A percentile compares a stretch with the other conserved stretches of the same genome.
Conservation (phyloP, 2,888 invertebrate species). For the Dasysyrphus tricinctus region DNA sequence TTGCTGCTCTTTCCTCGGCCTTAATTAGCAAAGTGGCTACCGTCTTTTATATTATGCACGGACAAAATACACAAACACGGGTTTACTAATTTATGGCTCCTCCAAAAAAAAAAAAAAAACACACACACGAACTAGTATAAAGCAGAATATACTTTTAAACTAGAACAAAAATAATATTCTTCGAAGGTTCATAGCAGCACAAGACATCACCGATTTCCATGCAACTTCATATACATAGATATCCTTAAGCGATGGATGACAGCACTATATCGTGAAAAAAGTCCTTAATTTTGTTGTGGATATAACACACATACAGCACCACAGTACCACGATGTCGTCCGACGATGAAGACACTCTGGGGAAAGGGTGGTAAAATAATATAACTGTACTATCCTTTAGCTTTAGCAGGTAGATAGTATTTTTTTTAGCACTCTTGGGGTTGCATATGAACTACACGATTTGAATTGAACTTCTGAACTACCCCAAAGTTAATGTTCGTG, state of each 20-base stretch:
- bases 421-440: neutral
- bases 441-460: neutral
- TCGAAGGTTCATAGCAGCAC: slow-evolving; percentile 18
- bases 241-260: slow-evolving; percentile 52
- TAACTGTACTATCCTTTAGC: neutral
- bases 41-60: slow-evolving; percentile 37
- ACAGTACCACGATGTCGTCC: slow-evolving; percentile 6
- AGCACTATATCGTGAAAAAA: slow-evolving; percentile 38
- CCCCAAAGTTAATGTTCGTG: slow-evolving; percentile 63
- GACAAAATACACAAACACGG: slow-evolving; percentile 34
- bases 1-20: slow-evolving; percentile 48
- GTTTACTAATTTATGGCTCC: slow-evolving; percentile 32
- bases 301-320: neutral
- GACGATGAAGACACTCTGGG: slow-evolving; percentile 10
- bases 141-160: neutral
- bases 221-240: neutral
- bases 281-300: slow-evolving; percentile 25
- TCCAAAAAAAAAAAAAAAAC: neutral
- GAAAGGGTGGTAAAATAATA: neutral
- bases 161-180: neutral
- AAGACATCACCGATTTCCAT: slow-evolving; percentile 18
- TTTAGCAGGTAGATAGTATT: neutral
- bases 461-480: slow-evolving; percentile 43
- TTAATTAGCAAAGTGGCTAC: slow-evolving; percentile 41
- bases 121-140: slow-evolving; percentile 8